A percentile compares a stretch with the other conserved stretches of the same genome.
Conservation (phyloP, 1,140 invertebrate species). For the Aphelenchoides besseyi region DNA sequence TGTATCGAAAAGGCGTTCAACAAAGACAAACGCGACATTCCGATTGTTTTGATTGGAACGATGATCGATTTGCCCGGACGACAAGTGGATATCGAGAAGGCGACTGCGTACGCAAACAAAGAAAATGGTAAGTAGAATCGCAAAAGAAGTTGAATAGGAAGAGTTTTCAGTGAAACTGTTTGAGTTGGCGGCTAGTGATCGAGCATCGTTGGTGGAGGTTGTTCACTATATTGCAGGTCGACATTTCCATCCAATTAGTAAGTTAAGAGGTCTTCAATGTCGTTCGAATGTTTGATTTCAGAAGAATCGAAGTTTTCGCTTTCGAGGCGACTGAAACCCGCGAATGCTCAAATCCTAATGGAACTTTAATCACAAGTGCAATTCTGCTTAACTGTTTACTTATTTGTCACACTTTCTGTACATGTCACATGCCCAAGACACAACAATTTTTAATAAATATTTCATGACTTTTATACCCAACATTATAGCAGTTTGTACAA, state of each 20-base stretch:
- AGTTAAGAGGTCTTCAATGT: conserved; percentile 22
- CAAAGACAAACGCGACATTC: conserved; percentile 59
- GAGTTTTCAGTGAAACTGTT: conserved; percentile 51
- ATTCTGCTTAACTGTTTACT: not conserved
- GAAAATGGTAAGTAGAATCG: conserved; percentile 39
- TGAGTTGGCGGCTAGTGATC: conserved; percentile 46
- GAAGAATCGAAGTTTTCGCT: conserved; percentile 62
- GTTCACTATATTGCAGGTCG: conserved; percentile 51
- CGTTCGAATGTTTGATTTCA: conserved; percentile 36
- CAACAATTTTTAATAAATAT: not conserved
- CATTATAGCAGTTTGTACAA: conserved; percentile 25
- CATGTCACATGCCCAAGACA: not conserved
- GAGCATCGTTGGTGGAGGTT: conserved; percentile 55
- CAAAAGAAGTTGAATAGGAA: not conserved
- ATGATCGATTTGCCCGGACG: conserved; percentile 47
- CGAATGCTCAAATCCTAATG: conserved; percentile 62
- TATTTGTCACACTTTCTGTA: not conserved
- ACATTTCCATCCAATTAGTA: conserved; percentile 57
- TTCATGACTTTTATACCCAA: not conserved
- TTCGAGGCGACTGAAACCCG: conserved; percentile 59
- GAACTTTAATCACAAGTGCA: conserved; percentile 47
- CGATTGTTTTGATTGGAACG: conserved; percentile 55
- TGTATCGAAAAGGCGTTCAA: conserved; percentile 52
- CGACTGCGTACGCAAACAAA: conserved; percentile 46
- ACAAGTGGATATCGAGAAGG: conserved; percentile 52